phyloP scores from a whole-genome alignment of 2,113 vertebrate species.

The Elaphurus davidianus region DNA sequence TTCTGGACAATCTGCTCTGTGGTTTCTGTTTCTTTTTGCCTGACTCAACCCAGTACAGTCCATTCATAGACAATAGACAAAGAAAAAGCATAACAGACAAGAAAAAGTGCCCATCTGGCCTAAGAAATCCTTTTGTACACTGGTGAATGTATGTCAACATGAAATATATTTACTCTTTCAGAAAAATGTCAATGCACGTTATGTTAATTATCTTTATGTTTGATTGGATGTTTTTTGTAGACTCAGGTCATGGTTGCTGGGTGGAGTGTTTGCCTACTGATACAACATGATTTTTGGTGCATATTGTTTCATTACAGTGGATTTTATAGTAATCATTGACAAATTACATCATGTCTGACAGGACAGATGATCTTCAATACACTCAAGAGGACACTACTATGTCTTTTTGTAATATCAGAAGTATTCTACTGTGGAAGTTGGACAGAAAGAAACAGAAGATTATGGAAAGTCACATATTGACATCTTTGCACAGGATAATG shows the following conservation, averaged over 20 bases:
- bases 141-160: neutral
- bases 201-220: neutral
- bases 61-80: neutral
- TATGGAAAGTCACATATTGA: neutral
- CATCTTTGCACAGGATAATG: neutral
- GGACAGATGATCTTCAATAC: neutral
- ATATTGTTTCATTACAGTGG: neutral
- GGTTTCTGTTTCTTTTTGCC: neutral
- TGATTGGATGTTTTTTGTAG: neutral
- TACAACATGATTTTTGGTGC: neutral
- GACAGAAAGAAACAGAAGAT: neutral
- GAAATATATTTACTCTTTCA: neutral
- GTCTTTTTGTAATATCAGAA: neutral
- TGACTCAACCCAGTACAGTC: neutral
- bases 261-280: neutral
- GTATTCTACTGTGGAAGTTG: neutral
- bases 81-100: neutral
- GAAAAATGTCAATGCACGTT: neutral
- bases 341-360: neutral
- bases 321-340: neutral
- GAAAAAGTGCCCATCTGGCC: neutral
- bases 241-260: neutral
- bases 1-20: neutral
- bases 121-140: neutral
- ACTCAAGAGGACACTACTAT: neutral